These are phyloP conservation scores for Porites rus DNA, from an alignment of 92 coral and sea anemone species.

Conservation along the genomic window DNA sequence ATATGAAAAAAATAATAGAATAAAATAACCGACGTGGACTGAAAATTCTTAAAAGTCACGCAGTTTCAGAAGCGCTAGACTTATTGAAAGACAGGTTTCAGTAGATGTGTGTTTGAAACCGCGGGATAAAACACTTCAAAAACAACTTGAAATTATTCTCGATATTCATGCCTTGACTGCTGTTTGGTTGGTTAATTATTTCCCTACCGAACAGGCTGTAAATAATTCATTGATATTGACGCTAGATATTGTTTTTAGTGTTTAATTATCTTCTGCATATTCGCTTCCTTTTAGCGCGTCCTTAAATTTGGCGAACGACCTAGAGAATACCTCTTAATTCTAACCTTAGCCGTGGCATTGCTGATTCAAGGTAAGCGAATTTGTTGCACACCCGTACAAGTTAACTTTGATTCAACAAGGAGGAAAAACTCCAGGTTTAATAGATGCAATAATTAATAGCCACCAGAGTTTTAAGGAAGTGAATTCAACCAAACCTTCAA, in stretches of 20 bases:
- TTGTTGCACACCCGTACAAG: not conserved
- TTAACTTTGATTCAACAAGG: not conserved
- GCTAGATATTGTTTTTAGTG: not conserved
- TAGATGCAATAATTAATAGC: not conserved
- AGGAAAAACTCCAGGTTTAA: not conserved
- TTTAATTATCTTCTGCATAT: conserved; percentile 19
- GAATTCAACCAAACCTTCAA: not conserved
- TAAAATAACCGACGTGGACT: not conserved
- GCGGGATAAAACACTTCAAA: too few relatives aligned
- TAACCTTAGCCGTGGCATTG: not conserved
- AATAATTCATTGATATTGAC: conserved; percentile 26
- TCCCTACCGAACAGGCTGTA: not conserved
- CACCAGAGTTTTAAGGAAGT: not conserved
- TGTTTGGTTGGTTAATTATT: not conserved
- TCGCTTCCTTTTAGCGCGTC: not conserved
- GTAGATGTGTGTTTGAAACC: too few relatives aligned
- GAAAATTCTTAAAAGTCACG: too few relatives aligned
- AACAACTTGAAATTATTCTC: not conserved
- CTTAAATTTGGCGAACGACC: not conserved
- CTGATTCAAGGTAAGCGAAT: conserved; percentile 4
- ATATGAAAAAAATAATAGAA: not conserved
- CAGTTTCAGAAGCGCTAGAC: too few relatives aligned
- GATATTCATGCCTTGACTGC: not conserved
- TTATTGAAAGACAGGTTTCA: too few relatives aligned
- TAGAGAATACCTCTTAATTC: not conserved